Evolutionary conservation across 2,113 vertebrate genomes (phyloP).

Genomic region (Cephalopterus ornatus): DNA sequence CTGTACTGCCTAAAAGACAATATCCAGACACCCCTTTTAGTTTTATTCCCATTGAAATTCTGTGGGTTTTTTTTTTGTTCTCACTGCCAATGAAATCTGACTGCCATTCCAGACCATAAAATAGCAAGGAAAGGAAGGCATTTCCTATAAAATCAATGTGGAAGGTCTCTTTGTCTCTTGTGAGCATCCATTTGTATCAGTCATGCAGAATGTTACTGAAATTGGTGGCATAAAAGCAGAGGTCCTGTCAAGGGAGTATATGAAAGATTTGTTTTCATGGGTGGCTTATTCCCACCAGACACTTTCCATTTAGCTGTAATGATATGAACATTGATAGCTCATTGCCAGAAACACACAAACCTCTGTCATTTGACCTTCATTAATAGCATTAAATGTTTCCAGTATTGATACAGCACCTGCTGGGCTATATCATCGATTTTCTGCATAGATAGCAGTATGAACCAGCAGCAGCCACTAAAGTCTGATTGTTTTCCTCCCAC

Average conservation of each 20-base stretch:
- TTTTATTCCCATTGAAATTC: neutral
- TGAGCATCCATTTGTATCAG: neutral
- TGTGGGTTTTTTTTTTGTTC: neutral
- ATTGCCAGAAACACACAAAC: neutral
- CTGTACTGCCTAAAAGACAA: neutral
- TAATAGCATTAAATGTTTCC: neutral
- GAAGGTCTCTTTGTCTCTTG: neutral
- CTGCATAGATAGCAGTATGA: neutral
- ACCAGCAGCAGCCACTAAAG: neutral
- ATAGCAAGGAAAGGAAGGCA: neutral
- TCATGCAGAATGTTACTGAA: neutral
- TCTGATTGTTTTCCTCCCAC: neutral
- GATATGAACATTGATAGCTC: neutral
- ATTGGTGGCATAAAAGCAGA: neutral
- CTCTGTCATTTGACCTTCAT: neutral
- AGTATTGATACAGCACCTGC: neutral
- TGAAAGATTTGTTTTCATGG: neutral
- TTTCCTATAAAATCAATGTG: neutral
- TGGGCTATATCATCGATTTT: neutral
- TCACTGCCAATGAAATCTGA: neutral
- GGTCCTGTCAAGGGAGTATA: neutral
- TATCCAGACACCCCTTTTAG: neutral
- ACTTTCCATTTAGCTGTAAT: neutral
- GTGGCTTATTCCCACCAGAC: neutral
- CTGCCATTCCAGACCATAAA: neutral